Conservation (phyloP, 2,797 vertebrate genomes). For the Neosilurus hyrtlii region DNA sequence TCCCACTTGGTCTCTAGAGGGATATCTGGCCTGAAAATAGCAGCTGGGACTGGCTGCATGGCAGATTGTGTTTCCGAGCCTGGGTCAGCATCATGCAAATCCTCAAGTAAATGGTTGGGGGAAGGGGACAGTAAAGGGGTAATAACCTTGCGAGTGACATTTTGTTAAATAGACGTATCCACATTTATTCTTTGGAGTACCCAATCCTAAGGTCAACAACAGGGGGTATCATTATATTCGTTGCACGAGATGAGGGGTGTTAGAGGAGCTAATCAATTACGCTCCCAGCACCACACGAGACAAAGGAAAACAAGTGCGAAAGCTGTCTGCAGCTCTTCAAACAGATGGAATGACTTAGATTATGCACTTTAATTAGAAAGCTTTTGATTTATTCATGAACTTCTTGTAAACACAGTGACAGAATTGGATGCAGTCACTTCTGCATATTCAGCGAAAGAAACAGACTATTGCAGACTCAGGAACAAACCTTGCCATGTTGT, state of each 20-base stretch:
- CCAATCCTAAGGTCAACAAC: slow-evolving; percentile 53
- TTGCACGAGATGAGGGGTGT: slow-evolving; percentile 55
- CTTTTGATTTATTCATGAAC: slow-evolving; percentile 48
- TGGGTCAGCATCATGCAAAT: slow-evolving; percentile 77
- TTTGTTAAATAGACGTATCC: slow-evolving; percentile 73
- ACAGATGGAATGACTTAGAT: slow-evolving; percentile 45
- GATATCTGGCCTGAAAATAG: slow-evolving; percentile 65
- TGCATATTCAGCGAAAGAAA: slow-evolving; percentile 26
- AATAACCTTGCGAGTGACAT: slow-evolving; percentile 79
- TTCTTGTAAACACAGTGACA: slow-evolving; percentile 24
- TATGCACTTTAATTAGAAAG: slow-evolving; percentile 44
- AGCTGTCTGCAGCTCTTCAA: slow-evolving; percentile 25
- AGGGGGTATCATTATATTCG: slow-evolving; percentile 57
- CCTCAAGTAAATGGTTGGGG: slow-evolving; percentile 66
- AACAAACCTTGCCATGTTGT: slow-evolving; percentile 16
- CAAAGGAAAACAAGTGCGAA: slow-evolving; percentile 39
- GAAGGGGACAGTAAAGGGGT: slow-evolving; percentile 54
- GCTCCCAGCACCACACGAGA: slow-evolving; percentile 41
- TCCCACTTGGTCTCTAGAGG: slow-evolving; percentile 56
- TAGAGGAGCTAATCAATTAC: slow-evolving; percentile 47
- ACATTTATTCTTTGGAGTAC: slow-evolving; percentile 64
- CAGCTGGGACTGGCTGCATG: slow-evolving; percentile 57
- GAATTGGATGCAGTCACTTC: slow-evolving; percentile 22
- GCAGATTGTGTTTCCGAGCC: slow-evolving; percentile 76
- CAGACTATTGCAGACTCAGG: slow-evolving; percentile 35